A percentile compares a stretch with the other conserved stretches of the same genome.
phyloP scores from a whole-genome alignment of 2,888 invertebrate species.

The Dolichomitus sp. region DNA sequence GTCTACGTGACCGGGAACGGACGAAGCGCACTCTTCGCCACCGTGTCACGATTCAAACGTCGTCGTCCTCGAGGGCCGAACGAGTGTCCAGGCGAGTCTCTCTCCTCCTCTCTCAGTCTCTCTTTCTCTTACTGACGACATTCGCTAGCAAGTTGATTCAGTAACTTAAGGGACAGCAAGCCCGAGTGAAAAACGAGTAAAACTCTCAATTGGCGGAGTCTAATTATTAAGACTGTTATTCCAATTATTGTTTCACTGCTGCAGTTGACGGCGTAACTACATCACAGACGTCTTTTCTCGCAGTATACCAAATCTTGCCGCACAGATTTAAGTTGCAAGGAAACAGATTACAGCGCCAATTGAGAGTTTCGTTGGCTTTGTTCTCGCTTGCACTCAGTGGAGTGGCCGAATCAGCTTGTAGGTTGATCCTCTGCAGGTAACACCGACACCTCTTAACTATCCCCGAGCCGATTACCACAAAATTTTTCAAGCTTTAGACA shows the following conservation, averaged over 20 bases:
- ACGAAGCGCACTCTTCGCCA: conserved; percentile 52
- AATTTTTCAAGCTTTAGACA: background rate
- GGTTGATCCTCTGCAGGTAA: background rate
- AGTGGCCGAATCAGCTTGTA: background rate
- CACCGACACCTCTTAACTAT: background rate
- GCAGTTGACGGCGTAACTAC: background rate
- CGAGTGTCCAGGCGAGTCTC: conserved; percentile 18
- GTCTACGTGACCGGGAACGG: conserved; percentile 47
- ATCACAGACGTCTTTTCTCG: background rate
- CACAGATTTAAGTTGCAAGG: background rate
- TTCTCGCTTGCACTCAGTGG: background rate
- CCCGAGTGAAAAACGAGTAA: background rate
- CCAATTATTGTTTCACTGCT: background rate
- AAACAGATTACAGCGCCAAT: background rate
- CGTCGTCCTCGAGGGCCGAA: conserved; percentile 36
- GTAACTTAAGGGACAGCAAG: background rate
- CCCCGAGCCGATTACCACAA: background rate
- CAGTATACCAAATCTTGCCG: background rate
- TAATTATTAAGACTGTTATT: background rate
- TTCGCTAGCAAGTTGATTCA: background rate
- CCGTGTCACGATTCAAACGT: conserved; percentile 46
- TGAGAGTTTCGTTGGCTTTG: background rate
- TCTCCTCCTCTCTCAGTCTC: background rate
- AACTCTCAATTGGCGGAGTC: background rate
- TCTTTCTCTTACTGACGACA: conserved; percentile 6